These are phyloP conservation scores for Steinernema khuongi DNA, from an alignment of 1,140 invertebrate species.

Conservation along the genomic window DNA sequence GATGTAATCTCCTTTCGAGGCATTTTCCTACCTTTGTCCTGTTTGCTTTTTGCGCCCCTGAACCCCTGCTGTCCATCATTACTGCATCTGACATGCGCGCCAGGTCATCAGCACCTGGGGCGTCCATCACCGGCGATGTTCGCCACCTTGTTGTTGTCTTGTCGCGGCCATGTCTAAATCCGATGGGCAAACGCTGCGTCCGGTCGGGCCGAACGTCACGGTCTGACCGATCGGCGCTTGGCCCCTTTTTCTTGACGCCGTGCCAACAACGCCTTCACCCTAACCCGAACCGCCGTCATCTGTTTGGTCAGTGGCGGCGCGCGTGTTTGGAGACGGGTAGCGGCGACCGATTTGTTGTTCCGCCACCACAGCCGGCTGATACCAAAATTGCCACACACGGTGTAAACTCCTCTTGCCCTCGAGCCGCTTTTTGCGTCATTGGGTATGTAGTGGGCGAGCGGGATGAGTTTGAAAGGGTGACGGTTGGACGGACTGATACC, in stretches of 20 bases:
- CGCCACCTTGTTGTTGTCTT: constrained; percentile 1
- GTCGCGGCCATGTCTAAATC: background rate
- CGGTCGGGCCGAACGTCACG: background rate
- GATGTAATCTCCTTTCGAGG: too few relatives aligned
- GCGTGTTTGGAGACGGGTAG: background rate
- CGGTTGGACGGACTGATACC: background rate
- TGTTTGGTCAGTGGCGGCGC: background rate
- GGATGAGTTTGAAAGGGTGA: background rate
- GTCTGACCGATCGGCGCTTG: background rate
- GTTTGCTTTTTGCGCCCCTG: too few relatives aligned
- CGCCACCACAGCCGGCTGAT: background rate
- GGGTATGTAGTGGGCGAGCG: background rate
- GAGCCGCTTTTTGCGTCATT: background rate
- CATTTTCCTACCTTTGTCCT: background rate
- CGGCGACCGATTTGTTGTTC: background rate
- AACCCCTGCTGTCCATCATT: too few relatives aligned
- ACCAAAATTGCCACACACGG: background rate
- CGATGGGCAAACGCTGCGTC: background rate
- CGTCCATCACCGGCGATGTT: background rate
- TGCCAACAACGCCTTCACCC: background rate
- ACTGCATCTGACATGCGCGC: too few relatives aligned
- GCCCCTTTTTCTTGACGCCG: background rate
- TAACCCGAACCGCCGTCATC: background rate
- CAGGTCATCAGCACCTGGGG: background rate
- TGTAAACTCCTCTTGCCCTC: background rate